phyloP scores from a whole-genome alignment of 2,797 vertebrate species.

The Oryzias dopingdopingensis region DNA sequence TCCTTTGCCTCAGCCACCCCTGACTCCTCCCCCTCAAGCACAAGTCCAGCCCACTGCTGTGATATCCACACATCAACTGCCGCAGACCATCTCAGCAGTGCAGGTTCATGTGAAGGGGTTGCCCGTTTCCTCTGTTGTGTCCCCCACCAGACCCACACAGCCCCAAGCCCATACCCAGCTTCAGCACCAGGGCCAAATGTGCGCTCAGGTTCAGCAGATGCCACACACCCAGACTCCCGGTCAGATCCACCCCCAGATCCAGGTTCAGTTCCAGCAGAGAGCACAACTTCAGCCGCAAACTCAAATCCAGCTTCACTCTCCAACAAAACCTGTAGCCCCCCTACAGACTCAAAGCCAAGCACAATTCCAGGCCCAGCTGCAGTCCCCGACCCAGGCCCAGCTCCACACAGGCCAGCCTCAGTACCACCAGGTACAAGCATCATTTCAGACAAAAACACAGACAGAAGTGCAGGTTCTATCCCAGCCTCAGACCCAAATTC shows the following conservation, averaged over 20 bases:
- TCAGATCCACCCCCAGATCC: conserved; percentile 57
- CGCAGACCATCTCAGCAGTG: conserved; percentile 58
- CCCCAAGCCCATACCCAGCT: conserved; percentile 58
- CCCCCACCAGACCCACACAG: conserved; percentile 50
- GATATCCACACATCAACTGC: conserved; percentile 65
- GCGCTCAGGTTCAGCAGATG: conserved; percentile 63
- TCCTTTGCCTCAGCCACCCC: conserved; percentile 68
- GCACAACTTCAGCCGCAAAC: conserved; percentile 44
- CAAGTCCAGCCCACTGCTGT: conserved; percentile 72
- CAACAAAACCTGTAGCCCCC: conserved; percentile 35
- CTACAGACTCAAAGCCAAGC: conserved; percentile 44
- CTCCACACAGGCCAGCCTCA: conserved; percentile 45
- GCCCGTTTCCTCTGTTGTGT: conserved; percentile 51
- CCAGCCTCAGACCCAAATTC: conserved; percentile 36
- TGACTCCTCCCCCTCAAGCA: conserved; percentile 73
- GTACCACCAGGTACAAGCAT: conserved; percentile 46
- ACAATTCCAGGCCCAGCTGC: conserved; percentile 54
- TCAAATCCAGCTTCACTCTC: conserved; percentile 57
- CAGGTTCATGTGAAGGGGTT: conserved; percentile 64
- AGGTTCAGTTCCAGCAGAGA: conserved; percentile 57
- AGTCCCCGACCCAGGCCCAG: conserved; percentile 52
- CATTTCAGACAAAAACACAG: conserved; percentile 52
- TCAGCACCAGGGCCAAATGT: conserved; percentile 54
- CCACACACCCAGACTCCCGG: conserved; percentile 54
- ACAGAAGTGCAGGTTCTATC: conserved; percentile 47